Base-by-base conservation (phyloP, 2,797 vertebrate species). In the Threskiornis aethiopicus region DNA sequence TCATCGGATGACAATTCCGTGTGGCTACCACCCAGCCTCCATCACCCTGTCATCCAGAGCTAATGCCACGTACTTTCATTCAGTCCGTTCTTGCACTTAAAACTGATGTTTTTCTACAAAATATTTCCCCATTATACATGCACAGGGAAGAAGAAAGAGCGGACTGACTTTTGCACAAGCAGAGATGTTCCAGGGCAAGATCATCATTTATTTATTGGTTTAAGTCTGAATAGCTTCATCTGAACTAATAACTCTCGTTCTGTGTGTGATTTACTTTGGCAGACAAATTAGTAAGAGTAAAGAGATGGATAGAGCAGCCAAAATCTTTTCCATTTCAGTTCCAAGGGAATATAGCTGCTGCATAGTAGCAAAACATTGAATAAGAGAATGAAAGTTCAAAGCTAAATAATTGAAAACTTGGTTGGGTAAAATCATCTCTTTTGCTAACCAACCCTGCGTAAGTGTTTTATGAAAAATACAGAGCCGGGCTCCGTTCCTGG, bases 401-500 rank as follows among this genome's bases (percentile, higher is more conserved):
- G 90, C 72, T 72, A 95, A 94, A 89, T 84, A 93, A 86, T 67
- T 92, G 87, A 94, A 96, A 90, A 81, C 62, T 81, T 65, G 42
- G 71, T 85, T 65, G 81, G 65, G 42, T 95, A 89, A 96, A 97
- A 79, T 79, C 21, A 88, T 72, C 79, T 65, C 73, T 93, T 92
- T 92, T 86, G 89, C 84, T 79, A 95, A 89, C 69, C 42, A 84
- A 52, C 58, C 55, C 69, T 37, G 21, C 7, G 0, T 57, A 93
- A 90, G 61, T 78, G 73, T 93, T 92, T 92, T 86, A 84, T 79
- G 87, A 92, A 92, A 96, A 94, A 82, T 69, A 85, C 44, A 89
- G 70, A 95, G 76, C 44, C 2, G 11, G 31, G 54, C 84, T 97
- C 59, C 11, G 72, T 90, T 96, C 82, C 92, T 94, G 72, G 72